phyloP scores from a whole-genome alignment of 2,797 vertebrate species.

The Amniataba percoides region DNA sequence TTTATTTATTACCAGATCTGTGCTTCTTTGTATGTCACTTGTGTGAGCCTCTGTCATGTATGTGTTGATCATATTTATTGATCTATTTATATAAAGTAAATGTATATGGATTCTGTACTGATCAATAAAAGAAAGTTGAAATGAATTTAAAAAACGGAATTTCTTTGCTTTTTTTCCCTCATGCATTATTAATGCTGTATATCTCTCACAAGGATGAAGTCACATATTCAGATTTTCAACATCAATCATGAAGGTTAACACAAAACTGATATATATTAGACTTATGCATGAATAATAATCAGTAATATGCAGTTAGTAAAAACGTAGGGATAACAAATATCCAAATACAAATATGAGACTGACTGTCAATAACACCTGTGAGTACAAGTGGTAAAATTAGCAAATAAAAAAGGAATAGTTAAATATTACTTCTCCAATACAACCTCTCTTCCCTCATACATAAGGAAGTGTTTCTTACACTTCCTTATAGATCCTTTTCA shows the following conservation, averaged over 20 bases:
- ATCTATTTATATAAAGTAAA: slow-evolving; percentile 53
- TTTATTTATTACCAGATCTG: slow-evolving; percentile 35
- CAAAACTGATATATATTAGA: no score
- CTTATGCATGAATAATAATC: no score
- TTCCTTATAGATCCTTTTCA: slow-evolving; percentile 7
- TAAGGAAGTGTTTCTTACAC: neutral
- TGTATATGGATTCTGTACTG: slow-evolving; percentile 9
- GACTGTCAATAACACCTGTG: no score
- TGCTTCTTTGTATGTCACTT: slow-evolving; percentile 12
- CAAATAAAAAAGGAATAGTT: no score
- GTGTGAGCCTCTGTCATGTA: neutral
- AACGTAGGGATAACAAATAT: no score
- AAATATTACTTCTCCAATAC: no score
- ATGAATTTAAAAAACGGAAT: slow-evolving; percentile 8
- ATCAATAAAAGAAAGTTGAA: slow-evolving; percentile 17
- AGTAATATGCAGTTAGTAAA: no score
- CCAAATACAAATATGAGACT: no score
- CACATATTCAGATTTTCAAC: neutral
- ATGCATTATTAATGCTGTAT: neutral
- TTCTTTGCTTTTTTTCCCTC: slow-evolving; percentile 3
- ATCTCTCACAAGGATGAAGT: neutral
- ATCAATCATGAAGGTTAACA: neutral
- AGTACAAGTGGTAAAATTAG: no score
- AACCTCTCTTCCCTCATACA: no score
- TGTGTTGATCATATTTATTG: slow-evolving; percentile 57